Evolutionary conservation across 2,888 invertebrate genomes (phyloP).

Genomic region (Syrista parreyssii): DNA sequence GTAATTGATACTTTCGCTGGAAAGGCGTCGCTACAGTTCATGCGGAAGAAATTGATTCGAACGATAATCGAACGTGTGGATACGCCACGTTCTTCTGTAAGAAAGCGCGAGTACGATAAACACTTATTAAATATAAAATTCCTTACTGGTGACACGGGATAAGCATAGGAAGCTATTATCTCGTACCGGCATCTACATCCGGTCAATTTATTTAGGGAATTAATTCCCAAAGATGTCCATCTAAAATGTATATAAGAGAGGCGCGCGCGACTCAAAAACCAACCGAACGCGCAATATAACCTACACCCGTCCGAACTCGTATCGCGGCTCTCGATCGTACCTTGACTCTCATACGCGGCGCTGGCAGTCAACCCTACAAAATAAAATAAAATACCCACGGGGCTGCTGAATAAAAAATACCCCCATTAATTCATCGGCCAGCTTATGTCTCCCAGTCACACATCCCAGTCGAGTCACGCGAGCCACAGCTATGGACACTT

Average conservation of each 20-base stretch:
- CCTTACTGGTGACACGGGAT: neutral
- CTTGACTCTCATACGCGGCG: conserved; percentile 24
- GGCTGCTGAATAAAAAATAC: conserved; percentile 49
- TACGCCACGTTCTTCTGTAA: neutral
- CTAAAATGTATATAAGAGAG: conserved; percentile 25
- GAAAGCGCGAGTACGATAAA: conserved; percentile 10
- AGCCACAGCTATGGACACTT: neutral
- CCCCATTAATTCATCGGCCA: conserved; percentile 51
- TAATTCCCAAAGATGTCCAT: conserved; percentile 30
- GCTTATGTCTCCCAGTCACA: conserved; percentile 31
- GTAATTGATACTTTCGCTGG: neutral
- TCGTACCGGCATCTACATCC: conserved; percentile 30
- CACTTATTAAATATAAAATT: conserved; percentile 17
- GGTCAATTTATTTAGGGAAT: conserved; percentile 33
- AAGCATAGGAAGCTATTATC: neutral
- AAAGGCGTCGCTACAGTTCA: neutral
- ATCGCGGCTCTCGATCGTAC: conserved; percentile 39
- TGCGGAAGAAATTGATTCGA: neutral
- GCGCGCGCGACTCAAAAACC: conserved; percentile 15
- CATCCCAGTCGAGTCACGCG: conserved; percentile 32
- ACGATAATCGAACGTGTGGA: neutral
- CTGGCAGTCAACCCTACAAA: conserved; percentile 33
- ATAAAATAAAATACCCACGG: conserved; percentile 40
- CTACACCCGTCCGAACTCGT: conserved; percentile 28
- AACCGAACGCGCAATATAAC: conserved; percentile 34